phyloP scores from a whole-genome alignment of 2,797 vertebrate species.

The Anomalospiza imberbis region DNA sequence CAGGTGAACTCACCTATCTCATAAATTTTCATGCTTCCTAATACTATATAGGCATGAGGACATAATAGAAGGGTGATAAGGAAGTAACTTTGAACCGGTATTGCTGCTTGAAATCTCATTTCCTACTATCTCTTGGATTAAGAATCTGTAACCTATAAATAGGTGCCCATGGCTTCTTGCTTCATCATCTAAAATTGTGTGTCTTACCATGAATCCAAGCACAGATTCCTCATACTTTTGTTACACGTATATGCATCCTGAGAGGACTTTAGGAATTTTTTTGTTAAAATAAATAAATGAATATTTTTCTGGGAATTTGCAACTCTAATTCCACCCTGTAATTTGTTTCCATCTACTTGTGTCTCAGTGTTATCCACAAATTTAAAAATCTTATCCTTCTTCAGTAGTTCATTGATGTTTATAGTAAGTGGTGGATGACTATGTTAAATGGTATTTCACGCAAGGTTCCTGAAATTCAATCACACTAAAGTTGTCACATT shows the following conservation, averaged over 20 bases:
- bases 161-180: background rate
- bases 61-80: accelerated
- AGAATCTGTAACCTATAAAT: background rate
- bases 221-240: background rate
- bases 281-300: background rate
- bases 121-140: background rate
- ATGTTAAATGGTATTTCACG: background rate
- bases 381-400: background rate
- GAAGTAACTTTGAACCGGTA: background rate
- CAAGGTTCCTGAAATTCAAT: background rate
- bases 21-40: background rate
- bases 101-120: background rate
- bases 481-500: background rate
- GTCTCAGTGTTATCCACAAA: background rate
- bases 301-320: background rate
- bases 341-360: background rate
- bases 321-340: background rate
- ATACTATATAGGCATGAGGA: accelerated
- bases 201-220: background rate
- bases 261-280: background rate
- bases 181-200: background rate
- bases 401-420: background rate
- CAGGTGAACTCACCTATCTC: background rate
- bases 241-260: background rate
- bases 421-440: background rate